A percentile compares a stretch with the other conserved stretches of the same genome.
Conservation (phyloP, 2,888 invertebrate species). For the Acleris sparsana region DNA sequence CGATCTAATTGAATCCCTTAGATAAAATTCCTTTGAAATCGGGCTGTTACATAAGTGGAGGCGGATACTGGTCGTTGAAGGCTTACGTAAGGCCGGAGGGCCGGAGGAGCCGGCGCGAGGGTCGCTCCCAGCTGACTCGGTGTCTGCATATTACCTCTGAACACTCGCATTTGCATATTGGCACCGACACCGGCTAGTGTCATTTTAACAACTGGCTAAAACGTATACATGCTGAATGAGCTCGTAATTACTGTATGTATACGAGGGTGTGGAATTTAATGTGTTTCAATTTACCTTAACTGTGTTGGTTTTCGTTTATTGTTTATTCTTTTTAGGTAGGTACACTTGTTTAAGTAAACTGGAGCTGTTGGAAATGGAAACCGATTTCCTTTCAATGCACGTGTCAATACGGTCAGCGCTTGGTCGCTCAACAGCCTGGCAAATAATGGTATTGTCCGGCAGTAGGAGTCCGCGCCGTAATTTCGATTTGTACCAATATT, state of each 20-base stretch:
- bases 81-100: constrained; percentile 72
- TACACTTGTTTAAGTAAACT: constrained; percentile 24
- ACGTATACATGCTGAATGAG: constrained; percentile 43
- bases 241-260: constrained; percentile 43
- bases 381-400: constrained; percentile 21
- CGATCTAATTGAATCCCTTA: constrained; percentile 55
- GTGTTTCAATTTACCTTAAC: constrained; percentile 41
- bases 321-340: constrained; percentile 31
- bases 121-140: constrained; percentile 29
- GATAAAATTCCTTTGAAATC: constrained; percentile 60
- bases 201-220: constrained; percentile 40
- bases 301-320: constrained; percentile 39
- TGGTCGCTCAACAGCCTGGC: constrained; percentile 24
- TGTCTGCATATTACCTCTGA: constrained; percentile 30
- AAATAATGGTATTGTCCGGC: constrained; percentile 34
- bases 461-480: constrained; percentile 16
- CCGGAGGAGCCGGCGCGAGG: constrained; percentile 5
- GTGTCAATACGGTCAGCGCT: constrained; percentile 47
- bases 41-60: constrained; percentile 76
- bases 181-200: constrained; percentile 37
- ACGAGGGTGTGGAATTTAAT: constrained; percentile 40
- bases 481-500: constrained; percentile 60
- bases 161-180: constrained; percentile 44
- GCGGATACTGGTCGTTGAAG: constrained; percentile 58
- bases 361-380: constrained; percentile 14